phyloP scores from a whole-genome alignment of 2,113 vertebrate species.

The Scatophagus argus region DNA sequence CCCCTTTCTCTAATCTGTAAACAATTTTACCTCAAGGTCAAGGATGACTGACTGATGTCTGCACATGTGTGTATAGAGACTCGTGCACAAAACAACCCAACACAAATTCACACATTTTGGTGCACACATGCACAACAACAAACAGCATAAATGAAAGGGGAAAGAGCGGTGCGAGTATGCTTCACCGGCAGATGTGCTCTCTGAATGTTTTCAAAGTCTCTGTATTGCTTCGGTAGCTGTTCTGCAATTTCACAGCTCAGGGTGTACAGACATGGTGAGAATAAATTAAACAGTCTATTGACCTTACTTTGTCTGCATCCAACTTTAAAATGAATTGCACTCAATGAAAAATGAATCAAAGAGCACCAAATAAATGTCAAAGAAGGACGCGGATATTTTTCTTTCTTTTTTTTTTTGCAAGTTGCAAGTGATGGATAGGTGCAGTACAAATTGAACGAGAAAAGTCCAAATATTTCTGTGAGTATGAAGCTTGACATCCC shows the following conservation, averaged over 20 bases:
- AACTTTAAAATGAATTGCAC: slow-evolving; percentile 61
- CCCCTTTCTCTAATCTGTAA: slow-evolving; percentile 35
- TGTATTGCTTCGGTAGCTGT: slow-evolving; percentile 50
- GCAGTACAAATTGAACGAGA: neutral
- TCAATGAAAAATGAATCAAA: slow-evolving; percentile 53
- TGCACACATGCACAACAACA: slow-evolving; percentile 31
- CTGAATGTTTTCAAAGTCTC: slow-evolving; percentile 50
- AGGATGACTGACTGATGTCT: slow-evolving; percentile 43
- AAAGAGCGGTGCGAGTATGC: neutral
- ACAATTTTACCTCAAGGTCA: slow-evolving; percentile 56
- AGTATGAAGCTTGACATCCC: neutral
- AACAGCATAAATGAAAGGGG: slow-evolving; percentile 34
- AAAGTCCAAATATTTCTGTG: neutral
- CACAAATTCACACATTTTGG: slow-evolving; percentile 16
- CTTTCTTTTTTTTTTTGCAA: neutral
- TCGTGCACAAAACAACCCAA: neutral
- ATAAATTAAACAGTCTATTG: slow-evolving; percentile 73
- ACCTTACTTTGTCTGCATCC: slow-evolving; percentile 64
- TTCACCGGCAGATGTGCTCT: slow-evolving; percentile 57
- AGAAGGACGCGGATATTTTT: neutral
- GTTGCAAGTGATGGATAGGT: slow-evolving; percentile 6
- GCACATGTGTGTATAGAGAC: neutral
- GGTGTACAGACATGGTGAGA: slow-evolving; percentile 61
- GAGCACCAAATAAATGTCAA: slow-evolving; percentile 22
- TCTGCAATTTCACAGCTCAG: slow-evolving; percentile 76